These are phyloP conservation scores for Stylophora pistillata DNA, from an alignment of 64 coral and sea anemone genomes.

Conservation along the genomic window DNA sequence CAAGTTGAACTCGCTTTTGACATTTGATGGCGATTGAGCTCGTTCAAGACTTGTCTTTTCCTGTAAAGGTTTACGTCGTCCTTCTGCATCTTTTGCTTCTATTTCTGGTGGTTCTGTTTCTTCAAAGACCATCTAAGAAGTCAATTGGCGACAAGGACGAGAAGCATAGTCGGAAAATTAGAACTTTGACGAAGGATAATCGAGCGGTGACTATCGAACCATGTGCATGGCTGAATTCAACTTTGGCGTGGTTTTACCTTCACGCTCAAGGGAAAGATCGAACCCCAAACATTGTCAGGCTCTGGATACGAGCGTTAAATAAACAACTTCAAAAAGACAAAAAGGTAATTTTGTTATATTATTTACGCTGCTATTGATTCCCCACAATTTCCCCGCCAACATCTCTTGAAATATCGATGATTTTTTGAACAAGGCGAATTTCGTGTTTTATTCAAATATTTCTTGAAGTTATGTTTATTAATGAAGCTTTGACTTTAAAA, in stretches of 20 bases:
- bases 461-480: too few relatives aligned
- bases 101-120: slow-evolving; percentile 38
- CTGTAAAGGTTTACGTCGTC: slow-evolving; percentile 56
- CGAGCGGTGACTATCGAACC: slow-evolving; percentile 73
- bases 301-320: slow-evolving; percentile 81
- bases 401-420: too few relatives aligned
- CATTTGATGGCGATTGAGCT: background rate
- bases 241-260: slow-evolving; percentile 68
- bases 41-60: slow-evolving; percentile 32
- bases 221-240: slow-evolving; percentile 86
- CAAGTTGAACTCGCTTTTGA: background rate
- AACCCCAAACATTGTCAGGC: slow-evolving; percentile 56
- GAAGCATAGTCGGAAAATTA: slow-evolving; percentile 23
- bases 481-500: too few relatives aligned
- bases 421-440: too few relatives aligned
- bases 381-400: too few relatives aligned
- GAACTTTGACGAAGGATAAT: slow-evolving; percentile 54
- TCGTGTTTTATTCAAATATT: too few relatives aligned
- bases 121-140: background rate
- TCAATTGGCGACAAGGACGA: background rate
- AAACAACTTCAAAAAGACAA: slow-evolving; percentile 68
- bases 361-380: background rate
- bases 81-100: slow-evolving; percentile 53
- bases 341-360: slow-evolving; percentile 47
- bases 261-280: slow-evolving; percentile 47